phyloP scores from a whole-genome alignment of 2,888 invertebrate genomes.

The Trisateles emortualis region DNA sequence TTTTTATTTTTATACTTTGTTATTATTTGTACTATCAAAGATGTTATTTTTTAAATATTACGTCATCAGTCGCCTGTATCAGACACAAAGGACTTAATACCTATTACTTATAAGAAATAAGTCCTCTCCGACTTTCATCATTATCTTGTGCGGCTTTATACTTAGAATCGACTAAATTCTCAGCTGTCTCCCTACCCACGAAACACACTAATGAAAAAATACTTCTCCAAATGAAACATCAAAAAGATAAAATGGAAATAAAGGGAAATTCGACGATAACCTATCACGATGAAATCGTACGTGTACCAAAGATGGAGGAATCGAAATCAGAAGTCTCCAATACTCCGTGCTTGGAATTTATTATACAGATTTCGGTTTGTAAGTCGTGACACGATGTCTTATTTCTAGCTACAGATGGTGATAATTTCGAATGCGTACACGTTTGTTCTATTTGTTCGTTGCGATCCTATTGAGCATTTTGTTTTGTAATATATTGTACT shows the following conservation, averaged over 20 bases:
- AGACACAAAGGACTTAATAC: no score
- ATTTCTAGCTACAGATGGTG: constrained; percentile 1
- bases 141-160: no score
- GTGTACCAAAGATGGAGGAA: constrained; percentile 21
- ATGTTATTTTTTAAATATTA: no score
- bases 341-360: constrained; percentile 38
- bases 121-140: no score
- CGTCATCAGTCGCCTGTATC: no score
- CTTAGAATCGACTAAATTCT: background rate
- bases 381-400: background rate
- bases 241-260: constrained; percentile 16
- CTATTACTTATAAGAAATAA: no score
- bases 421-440: constrained; percentile 3
- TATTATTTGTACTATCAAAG: no score
- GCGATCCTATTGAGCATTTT: background rate
- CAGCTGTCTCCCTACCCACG: background rate
- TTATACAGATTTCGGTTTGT: constrained; percentile 13
- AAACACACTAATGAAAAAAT: background rate
- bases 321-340: constrained; percentile 35
- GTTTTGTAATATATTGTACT: no score
- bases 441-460: background rate
- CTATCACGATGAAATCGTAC: constrained; percentile 21
- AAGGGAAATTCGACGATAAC: constrained; percentile 14
- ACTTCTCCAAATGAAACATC: constrained; percentile 7
- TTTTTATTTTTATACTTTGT: no score